Base-by-base conservation (phyloP, 2,797 vertebrate species). In the Poecilia wingei region DNA sequence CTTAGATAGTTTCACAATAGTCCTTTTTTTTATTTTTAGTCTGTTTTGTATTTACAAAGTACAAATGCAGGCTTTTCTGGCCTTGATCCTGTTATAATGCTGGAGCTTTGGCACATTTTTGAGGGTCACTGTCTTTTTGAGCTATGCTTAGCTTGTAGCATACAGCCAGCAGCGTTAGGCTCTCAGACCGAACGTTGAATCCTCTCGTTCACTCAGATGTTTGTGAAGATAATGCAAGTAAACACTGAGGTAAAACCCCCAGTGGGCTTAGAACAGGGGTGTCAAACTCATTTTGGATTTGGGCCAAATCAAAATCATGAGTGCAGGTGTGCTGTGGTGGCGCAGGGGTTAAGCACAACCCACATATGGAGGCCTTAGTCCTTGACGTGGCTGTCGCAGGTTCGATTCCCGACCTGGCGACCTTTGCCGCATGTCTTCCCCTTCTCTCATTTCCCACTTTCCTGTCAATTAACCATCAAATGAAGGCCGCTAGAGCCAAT, bases 61-160 rank as follows among this genome's bases (percentile, higher is more conserved):
- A 66, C 22, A 16, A 66, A 61, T 79, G 74, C 49, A 75, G 86
- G 76, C 64, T 74, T 82, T 79, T 72, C 47, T 87, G 81, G 72
- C 73, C 90, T 72, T 78, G 75, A 91, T 92, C 85, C 86, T 84
- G 84, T 92, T 92, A 81, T 88, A 89, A 88, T 91, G 91, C 88
- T 64, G 10, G 71, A 86, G 83, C 83, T 78, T 87, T 69, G 28
- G 80, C 80, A 73, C 82, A 88, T 84, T 85, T 94, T 93, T 92
- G 85, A 92, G 90, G 86, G 86, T 94, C 89, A 93, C 77, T 94
- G 92, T 91, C 93, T 92, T 84, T 93, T 78, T 92, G 85, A 93
- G 91, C 94, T 91, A 94, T 92, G 86, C 84, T 90, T 89, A 87
- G 83, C 78, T 79, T 91, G 90, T 93, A 91, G 93, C 88, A 75